Conservation (phyloP, 2,888 invertebrate genomes). For the Eurytoma californica region DNA sequence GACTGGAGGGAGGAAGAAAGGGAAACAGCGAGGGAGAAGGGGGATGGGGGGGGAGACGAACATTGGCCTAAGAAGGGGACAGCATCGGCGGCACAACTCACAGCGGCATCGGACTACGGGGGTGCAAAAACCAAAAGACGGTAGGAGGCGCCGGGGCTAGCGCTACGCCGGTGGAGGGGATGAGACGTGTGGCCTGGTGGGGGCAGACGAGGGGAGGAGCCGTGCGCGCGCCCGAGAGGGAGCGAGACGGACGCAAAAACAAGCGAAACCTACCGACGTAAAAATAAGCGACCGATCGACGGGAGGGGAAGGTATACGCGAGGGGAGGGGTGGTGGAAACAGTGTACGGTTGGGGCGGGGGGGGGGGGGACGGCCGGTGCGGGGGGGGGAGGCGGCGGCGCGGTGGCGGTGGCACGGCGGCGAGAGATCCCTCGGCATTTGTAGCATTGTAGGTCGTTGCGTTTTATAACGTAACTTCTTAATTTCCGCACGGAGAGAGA, state of each 20-base stretch:
- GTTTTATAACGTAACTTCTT: slow-evolving; percentile 72
- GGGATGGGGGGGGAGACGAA: slow-evolving; percentile 33
- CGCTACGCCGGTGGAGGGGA: slow-evolving; percentile 45
- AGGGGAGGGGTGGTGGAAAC: slow-evolving; percentile 22
- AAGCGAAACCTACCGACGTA: slow-evolving; percentile 26
- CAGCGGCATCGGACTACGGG: slow-evolving; percentile 16
- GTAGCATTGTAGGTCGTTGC: slow-evolving; percentile 73
- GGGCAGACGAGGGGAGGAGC: slow-evolving; percentile 56
- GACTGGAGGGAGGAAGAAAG: neutral
- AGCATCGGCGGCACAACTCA: neutral
- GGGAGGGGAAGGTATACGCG: neutral
- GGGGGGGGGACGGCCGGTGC: slow-evolving; percentile 43
- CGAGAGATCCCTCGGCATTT: slow-evolving; percentile 50
- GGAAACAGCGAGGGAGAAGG: slow-evolving; percentile 3
- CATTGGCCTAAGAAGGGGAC: slow-evolving; percentile 48
- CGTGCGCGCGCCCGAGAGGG: neutral
- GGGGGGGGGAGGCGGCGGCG: slow-evolving; percentile 50
- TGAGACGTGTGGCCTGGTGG: slow-evolving; percentile 9
- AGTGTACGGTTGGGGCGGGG: slow-evolving; percentile 37
- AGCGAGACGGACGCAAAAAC: slow-evolving; percentile 56
- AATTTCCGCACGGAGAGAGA: slow-evolving; percentile 64
- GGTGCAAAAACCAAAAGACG: slow-evolving; percentile 46
- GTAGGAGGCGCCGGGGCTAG: slow-evolving; percentile 36
- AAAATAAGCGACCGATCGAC: slow-evolving; percentile 34
- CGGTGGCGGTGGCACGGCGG: slow-evolving; percentile 56